Conservation (phyloP, 64 coral and sea anemone genomes). For the Actinia tenebrosa region DNA sequence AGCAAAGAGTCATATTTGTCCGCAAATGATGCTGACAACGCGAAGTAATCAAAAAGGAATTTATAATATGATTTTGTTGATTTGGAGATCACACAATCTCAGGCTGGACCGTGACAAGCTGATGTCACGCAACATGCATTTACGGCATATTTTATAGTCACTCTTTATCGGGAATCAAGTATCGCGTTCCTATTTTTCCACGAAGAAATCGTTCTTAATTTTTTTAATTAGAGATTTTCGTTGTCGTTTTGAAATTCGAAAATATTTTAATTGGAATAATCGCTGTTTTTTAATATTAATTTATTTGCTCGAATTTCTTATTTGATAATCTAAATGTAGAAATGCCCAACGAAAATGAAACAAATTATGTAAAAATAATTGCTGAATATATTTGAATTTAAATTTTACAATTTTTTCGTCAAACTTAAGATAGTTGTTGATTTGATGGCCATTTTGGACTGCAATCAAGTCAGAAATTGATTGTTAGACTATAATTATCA, state of each 20-base stretch:
- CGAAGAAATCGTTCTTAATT: not conserved
- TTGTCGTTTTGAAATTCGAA: not conserved
- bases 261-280: not conserved
- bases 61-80: not conserved
- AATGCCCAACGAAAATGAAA: not conserved
- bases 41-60: not conserved
- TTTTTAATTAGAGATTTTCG: not conserved
- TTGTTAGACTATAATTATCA: too few species aligned
- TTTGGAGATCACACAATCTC: not conserved
- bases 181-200: not conserved
- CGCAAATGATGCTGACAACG: not conserved
- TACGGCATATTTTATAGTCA: not conserved
- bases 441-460: too few species aligned
- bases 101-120: not conserved
- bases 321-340: not conserved
- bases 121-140: not conserved
- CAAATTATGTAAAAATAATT: not conserved
- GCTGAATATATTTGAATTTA: not conserved
- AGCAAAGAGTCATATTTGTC: not conserved
- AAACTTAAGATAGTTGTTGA: too few species aligned
- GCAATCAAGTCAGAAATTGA: too few species aligned
- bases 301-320: not conserved
- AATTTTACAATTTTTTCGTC: not conserved
- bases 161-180: not conserved
- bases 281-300: slow-evolving; percentile 7